Base-by-base conservation (phyloP, 2,113 vertebrate species). In the Phylloscopus trochilus region DNA sequence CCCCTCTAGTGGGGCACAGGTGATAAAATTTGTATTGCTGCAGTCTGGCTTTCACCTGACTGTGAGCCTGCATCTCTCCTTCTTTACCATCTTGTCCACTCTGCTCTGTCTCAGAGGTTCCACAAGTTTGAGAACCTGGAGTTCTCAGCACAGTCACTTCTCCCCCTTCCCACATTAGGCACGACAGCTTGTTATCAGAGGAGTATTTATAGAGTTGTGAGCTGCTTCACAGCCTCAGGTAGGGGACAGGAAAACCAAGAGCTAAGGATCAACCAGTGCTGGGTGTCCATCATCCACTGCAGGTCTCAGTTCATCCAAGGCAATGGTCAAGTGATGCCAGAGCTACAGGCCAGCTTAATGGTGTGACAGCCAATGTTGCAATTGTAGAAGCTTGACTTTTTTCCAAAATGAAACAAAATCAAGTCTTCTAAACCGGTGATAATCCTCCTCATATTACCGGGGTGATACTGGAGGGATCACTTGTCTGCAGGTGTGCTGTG, bases 361-460 rank as follows among this genome's bases (percentile, higher is more conserved):
- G 22, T 24, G 44, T 22, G 31, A 33, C 74, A 81, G 69, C 35
- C 74, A 87, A 30, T 0, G 14, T 15, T 92, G 72, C 70, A 77
- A 89, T 12, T 33, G 83, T 72, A 83, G 78, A 76, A 87, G 49
- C 66, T 53, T 97, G 89, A 91, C 80, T 92, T 67, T 84, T 89
- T 64, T 93, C 90, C 90, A 94, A 90, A 85, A 83, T 76, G 83
- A 95, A 95, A 94, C 68, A 81, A 97, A 96, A 92, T 30, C 23
- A 0, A 86, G 72, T 46, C 72, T 86, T 90, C 86, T 89, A 53
- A 91, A 86, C 74, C 49, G 73, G 88, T 1, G 16, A 55, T 59
- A 96, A 96, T 93, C 83, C 83, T 89, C 30, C 86, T 94, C 63
- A 2, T 59, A 31, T 86, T 92, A 86, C 83, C 3, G 0, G 41